Evolutionary conservation across 1,140 invertebrate genomes (phyloP), one percentile per base, ranked within the genome.

Genomic region (Cardiocondyla obscurior): DNA sequence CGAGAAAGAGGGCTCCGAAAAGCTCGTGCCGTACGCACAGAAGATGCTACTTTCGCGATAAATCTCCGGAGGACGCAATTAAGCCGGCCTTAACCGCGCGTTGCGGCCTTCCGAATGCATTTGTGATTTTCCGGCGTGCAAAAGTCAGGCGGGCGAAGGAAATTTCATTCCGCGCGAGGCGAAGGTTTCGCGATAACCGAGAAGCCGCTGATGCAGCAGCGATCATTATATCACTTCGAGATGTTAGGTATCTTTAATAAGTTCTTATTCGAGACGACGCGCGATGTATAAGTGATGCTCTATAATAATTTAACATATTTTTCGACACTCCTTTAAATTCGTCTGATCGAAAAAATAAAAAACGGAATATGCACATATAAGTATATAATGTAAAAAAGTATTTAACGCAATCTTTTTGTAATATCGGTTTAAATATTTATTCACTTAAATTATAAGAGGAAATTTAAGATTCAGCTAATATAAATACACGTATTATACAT

Each of bases 11-110:
- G 22, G 28, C 2, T 33, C 36, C 49, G 19, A 53, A 25, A 72
- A 57, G 19, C 30, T 8, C 49, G 19, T 19, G 28, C 49, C 51
- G 19, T n/a, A 55, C 49, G 30, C 22, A 57, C 22, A 53, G 36
- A 42, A 73, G 53, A 73, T 22, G 70, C 70, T 73, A 58, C 70
- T 73, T 73, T 58, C 36, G 36, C 70, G 70, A 73, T 73, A 73
- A 73, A 73, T 73, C 70, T 73, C 36, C 16, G 10, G 10, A 33
- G 33, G 53, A 58, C 33, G 36, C 53, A 73, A 73, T 73, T 73
- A 73, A 73, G 25, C 51, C 67, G 67, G 36, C 7, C 44, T 53
- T 70, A 70, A 70, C 30, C 70, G 33, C 36, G 10, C 33, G 46
- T 16, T 36, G 33, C 30, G 30, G 53, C 12, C 6, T 39, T 36